Evolutionary conservation across 2,113 vertebrate genomes (phyloP).

Genomic region (Neolamprologus toae): DNA sequence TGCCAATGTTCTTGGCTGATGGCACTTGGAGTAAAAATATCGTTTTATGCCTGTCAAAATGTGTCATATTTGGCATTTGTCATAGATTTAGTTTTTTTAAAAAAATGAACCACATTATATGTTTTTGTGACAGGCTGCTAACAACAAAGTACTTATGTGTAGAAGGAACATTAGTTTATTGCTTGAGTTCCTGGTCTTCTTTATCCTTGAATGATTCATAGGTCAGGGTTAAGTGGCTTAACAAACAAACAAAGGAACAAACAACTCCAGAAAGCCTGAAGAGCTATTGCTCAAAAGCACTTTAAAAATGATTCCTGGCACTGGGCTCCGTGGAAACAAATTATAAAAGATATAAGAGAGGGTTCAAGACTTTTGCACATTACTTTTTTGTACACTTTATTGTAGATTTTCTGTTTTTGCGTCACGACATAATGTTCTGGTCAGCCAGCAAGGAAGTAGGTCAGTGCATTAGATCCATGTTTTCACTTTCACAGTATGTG

Average conservation of each 20-base stretch:
- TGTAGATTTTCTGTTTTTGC: not conserved
- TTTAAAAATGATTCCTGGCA: not conserved
- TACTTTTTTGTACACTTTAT: not conserved
- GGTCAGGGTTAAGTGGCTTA: not conserved
- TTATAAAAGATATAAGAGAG: not conserved
- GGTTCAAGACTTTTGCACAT: not conserved
- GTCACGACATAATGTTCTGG: accelerated
- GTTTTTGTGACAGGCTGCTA: not conserved
- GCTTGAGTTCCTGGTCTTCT: not conserved
- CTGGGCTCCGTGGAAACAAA: accelerated
- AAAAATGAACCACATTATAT: not conserved
- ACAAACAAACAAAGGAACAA: not conserved
- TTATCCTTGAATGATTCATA: not conserved
- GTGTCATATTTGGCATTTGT: not conserved
- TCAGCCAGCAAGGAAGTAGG: not conserved
- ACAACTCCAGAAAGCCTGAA: not conserved
- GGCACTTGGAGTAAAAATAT: not conserved
- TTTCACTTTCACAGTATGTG: not conserved
- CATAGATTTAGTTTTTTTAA: accelerated
- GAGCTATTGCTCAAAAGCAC: not conserved
- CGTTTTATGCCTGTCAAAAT: not conserved
- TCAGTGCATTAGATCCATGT: not conserved
- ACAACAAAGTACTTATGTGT: not conserved
- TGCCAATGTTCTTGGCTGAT: not conserved
- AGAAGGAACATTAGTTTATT: not conserved